Base-by-base conservation (phyloP, 2,888 invertebrate species). In the Parelbella ahira region DNA sequence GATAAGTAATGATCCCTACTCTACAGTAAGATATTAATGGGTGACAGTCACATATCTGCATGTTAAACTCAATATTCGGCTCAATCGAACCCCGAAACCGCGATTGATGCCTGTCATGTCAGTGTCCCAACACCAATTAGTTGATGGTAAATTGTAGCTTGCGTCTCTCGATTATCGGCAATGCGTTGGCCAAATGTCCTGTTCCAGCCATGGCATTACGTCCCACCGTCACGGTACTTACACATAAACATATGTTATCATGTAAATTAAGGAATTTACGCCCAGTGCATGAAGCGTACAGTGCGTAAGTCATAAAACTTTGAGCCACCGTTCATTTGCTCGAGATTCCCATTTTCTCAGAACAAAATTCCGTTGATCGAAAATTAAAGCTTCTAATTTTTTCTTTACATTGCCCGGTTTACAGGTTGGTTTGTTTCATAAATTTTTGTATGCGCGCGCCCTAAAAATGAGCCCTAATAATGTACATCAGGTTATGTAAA, bases 201-300 rank as follows among this genome's bases (percentile, higher is more conserved):
- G 53, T 51, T 45, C 30, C 29, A 20, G 49, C 53, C 56, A 57
- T 51, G 47, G 51, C 44, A 47, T 47, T 61, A 51, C 53, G 50
- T 42, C 45, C 47, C 60, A 56, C 59, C 71, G 79, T 79, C 76
- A 79, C 77, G 78, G 74, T 70, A 47, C 51, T 63, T 67, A 63
- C 52, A 45, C 58, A 65, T 68, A 77, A 80, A 78, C 68, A 70
- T 57, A 58, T 53, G 66, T 68, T 71, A 78, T 80, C 71, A 78
- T 73, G 69, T 61, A 77, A 78, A 78, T 76, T 39, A 39, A 19
- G 39, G 32, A 39, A 39, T 39, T 39, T 32, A 39, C 39, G 39
- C 39, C 23, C 39, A 39, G 24, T 39, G 39, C 30, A n/a, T 24
- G 24, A 39, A 39, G 39, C 32, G 30, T 39, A 39, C 32, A 39